Evolutionary conservation across 2,797 vertebrate genomes (phyloP).

Genomic region (Lepus townsendii): DNA sequence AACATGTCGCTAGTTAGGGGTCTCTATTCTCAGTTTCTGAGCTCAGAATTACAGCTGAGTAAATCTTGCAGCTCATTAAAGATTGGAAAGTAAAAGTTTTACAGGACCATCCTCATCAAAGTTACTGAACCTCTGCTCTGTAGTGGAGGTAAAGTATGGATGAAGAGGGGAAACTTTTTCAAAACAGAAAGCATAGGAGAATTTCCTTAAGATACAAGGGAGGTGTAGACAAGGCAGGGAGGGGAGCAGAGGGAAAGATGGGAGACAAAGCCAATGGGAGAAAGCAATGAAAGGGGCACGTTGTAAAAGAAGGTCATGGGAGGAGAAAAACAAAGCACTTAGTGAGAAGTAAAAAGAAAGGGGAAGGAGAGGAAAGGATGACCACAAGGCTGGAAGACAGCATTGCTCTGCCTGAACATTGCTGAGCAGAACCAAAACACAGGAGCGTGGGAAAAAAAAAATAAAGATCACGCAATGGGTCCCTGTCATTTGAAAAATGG

Average conservation of each 20-base stretch:
- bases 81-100: constrained; percentile 85
- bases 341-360: background rate
- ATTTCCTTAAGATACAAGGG: constrained; percentile 87
- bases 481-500: background rate
- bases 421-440: background rate
- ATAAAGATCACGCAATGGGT: rapidly evolving
- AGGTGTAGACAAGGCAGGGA: constrained; percentile 40
- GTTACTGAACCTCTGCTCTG: constrained; percentile 85
- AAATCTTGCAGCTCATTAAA: constrained; percentile 91
- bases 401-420: background rate
- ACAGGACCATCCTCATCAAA: constrained; percentile 86
- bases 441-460: background rate
- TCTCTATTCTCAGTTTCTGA: constrained; percentile 89
- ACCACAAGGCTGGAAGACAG: background rate
- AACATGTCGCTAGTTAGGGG: constrained; percentile 88
- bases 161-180: constrained; percentile 77
- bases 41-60: constrained; percentile 89
- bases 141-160: constrained; percentile 61
- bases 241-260: background rate
- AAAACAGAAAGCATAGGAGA: constrained; percentile 87
- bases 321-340: constrained; percentile 49
- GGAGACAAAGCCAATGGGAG: constrained; percentile 63
- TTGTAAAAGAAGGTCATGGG: constrained; percentile 39
- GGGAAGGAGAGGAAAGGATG: background rate
- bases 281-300: constrained; percentile 44